Conservation (phyloP, 2,113 vertebrate species). For the Nyctibius bracteatus region DNA sequence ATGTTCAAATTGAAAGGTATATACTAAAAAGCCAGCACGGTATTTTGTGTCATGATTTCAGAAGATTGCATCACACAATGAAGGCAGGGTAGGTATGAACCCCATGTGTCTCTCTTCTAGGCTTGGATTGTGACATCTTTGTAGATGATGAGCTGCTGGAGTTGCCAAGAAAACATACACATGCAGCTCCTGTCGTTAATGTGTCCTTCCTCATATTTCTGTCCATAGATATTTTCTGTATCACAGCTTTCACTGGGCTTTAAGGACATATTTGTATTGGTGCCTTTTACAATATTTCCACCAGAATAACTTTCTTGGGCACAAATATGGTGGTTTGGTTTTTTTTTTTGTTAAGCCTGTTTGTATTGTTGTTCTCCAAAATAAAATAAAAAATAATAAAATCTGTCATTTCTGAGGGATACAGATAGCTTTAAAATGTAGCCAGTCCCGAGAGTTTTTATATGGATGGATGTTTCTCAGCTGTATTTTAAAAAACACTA, state of each 20-base stretch:
- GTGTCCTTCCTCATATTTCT: background rate
- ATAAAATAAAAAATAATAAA: background rate
- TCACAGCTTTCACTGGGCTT: background rate
- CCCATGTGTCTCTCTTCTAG: rapidly evolving
- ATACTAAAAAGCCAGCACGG: background rate
- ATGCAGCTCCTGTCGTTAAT: background rate
- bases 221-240: background rate
- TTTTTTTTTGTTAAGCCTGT: background rate
- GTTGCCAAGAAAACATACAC: background rate
- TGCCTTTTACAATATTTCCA: background rate
- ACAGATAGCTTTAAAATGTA: background rate
- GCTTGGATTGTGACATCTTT: background rate
- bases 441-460: background rate
- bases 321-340: background rate
- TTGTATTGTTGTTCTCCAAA: background rate
- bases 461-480: background rate
- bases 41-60: background rate
- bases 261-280: background rate
- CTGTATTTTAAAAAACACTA: background rate
- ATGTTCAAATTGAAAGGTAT: background rate
- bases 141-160: background rate
- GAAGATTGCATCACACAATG: background rate
- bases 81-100: background rate
- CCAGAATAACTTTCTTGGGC: background rate
- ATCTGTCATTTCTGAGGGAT: background rate